Conservation (phyloP, 2,797 vertebrate genomes). For the Arremon aurantiirostris region DNA sequence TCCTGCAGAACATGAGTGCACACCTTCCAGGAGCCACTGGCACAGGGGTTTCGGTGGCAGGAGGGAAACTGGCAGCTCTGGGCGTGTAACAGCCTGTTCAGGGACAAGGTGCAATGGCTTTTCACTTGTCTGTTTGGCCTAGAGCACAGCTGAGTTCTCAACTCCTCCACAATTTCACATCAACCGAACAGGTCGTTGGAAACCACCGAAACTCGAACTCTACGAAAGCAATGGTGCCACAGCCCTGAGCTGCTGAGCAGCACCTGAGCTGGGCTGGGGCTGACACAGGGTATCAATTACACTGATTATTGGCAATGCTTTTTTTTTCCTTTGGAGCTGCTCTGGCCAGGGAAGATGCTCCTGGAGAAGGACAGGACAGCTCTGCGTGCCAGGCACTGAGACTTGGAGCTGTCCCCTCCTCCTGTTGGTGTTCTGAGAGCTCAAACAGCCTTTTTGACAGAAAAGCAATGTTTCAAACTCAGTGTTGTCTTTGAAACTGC, state of each 20-base stretch:
- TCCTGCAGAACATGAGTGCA: rapidly evolving
- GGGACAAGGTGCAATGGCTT: neutral
- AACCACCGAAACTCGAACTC: constrained; percentile 37
- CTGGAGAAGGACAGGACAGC: neutral
- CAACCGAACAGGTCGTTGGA: neutral
- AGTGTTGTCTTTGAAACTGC: neutral
- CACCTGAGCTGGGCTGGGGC: neutral
- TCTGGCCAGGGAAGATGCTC: neutral
- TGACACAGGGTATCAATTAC: rapidly evolving
- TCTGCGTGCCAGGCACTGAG: neutral
- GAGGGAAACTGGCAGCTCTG: neutral
- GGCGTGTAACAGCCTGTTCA: rapidly evolving
- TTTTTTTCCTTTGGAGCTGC: neutral
- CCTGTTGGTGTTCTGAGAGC: neutral
- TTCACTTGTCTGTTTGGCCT: neutral
- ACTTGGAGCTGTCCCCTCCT: rapidly evolving
- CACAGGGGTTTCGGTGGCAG: rapidly evolving
- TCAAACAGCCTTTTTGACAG: neutral
- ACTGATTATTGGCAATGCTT: rapidly evolving
- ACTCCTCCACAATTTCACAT: neutral
- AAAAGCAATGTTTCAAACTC: neutral
- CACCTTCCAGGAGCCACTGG: rapidly evolving
- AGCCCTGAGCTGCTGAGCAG: neutral
- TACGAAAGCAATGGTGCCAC: neutral
- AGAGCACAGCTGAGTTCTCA: neutral